These are phyloP conservation scores for Vesta saturnalis DNA, from an alignment of 2,888 invertebrate genomes.

Conservation along the genomic window DNA sequence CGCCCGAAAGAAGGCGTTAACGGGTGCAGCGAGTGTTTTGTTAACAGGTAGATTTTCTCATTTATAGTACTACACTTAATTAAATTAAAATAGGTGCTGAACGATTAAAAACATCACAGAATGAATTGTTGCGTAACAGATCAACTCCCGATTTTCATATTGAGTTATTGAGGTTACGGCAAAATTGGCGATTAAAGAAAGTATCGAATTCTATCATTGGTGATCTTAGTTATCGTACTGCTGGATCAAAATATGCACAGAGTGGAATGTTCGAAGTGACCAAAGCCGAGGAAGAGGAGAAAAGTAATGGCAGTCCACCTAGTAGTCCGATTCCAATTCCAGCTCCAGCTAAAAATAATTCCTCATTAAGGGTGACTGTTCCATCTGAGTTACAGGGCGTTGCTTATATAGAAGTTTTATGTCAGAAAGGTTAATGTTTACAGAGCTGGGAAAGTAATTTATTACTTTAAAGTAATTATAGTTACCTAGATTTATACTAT, in stretches of 20 bases:
- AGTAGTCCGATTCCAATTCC: constrained; percentile 60
- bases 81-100: constrained; percentile 72
- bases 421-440: constrained; percentile 80
- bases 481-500: neutral
- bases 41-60: constrained; percentile 65
- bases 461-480: neutral
- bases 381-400: constrained; percentile 96
- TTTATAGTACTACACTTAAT: neutral
- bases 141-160: constrained; percentile 92
- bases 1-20: constrained; percentile 91
- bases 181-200: constrained; percentile 97
- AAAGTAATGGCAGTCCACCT: constrained; percentile 63
- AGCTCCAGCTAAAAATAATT: constrained; percentile 69
- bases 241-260: constrained; percentile 93
- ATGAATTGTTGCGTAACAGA: constrained; percentile 80
- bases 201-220: constrained; percentile 95
- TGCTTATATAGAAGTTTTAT: constrained; percentile 94
- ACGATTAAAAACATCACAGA: constrained; percentile 81
- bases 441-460: neutral
- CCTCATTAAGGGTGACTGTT: constrained; percentile 89
- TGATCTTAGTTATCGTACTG: constrained; percentile 94
- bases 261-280: constrained; percentile 96
- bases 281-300: constrained; percentile 86
- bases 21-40: constrained; percentile 86
- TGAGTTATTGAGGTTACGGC: constrained; percentile 85